Evolutionary conservation across 2,113 vertebrate species (phyloP).

Genomic region (Orthonyx spaldingii): DNA sequence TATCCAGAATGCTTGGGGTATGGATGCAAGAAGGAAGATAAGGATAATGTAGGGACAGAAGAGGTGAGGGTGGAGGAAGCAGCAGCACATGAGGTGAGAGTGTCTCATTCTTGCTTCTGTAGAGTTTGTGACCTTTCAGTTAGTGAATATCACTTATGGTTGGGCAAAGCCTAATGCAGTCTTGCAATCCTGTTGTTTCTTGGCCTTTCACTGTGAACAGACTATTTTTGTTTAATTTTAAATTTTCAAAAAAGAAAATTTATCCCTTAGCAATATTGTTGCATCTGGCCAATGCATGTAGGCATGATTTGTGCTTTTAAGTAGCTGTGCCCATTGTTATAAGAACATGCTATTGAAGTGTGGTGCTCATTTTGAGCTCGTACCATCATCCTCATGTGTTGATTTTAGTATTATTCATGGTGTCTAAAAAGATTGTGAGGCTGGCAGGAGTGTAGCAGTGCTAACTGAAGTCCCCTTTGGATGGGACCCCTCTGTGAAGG

Average conservation of each 20-base stretch:
- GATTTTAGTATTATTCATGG: background rate
- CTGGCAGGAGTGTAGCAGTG: background rate
- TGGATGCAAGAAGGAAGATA: background rate
- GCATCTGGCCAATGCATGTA: background rate
- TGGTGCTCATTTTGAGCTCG: background rate
- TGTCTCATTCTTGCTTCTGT: background rate
- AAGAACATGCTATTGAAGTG: background rate
- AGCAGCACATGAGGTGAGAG: background rate
- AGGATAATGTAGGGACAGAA: background rate
- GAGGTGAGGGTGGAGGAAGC: background rate
- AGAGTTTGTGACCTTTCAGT: background rate
- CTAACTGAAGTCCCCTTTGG: background rate
- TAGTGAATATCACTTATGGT: accelerated
- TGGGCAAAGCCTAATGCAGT: background rate
- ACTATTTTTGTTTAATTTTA: background rate
- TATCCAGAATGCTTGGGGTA: background rate
- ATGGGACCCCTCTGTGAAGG: background rate
- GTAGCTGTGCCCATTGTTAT: background rate
- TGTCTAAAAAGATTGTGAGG: background rate
- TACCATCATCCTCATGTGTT: background rate
- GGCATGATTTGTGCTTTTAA: background rate
- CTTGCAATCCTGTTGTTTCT: background rate
- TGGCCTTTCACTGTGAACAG: background rate
- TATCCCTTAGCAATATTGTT: background rate
- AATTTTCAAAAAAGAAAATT: background rate